phyloP scores from a whole-genome alignment of 2,113 vertebrate genomes.

The Ardeotis arabs region DNA sequence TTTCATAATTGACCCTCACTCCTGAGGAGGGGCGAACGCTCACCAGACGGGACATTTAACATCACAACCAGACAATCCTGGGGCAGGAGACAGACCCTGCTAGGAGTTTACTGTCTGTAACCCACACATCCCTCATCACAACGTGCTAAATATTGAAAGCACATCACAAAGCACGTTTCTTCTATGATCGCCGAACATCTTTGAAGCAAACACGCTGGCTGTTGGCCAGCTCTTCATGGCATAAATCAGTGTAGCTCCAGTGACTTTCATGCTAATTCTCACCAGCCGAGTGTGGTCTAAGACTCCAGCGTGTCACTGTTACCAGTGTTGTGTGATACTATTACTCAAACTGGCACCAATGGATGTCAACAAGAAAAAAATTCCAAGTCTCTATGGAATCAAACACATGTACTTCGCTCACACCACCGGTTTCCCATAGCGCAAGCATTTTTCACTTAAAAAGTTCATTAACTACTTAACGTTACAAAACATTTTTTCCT shows the following conservation, averaged over 20 bases:
- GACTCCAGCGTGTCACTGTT: conserved; percentile 13
- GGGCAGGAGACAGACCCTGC: neutral
- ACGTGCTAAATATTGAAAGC: neutral
- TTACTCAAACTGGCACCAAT: neutral
- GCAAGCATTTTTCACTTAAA: neutral
- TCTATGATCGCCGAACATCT: neutral
- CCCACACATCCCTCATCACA: neutral
- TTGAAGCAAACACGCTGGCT: conserved; percentile 46
- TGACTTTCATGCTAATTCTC: conserved; percentile 52
- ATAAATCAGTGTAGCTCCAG: neutral
- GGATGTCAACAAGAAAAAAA: neutral
- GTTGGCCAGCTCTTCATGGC: conserved; percentile 18
- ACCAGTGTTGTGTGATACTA: neutral
- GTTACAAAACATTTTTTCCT: neutral
- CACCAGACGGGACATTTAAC: neutral
- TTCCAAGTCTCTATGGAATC: neutral
- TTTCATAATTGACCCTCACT: neutral
- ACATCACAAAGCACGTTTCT: neutral
- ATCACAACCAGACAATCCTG: neutral
- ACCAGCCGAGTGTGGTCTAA: conserved; percentile 44
- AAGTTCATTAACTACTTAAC: neutral
- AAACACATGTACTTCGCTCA: neutral
- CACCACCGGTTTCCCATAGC: neutral
- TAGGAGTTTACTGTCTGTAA: neutral
- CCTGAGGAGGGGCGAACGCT: neutral